Evolutionary conservation across 2,797 vertebrate genomes (phyloP).

Genomic region (Muscicapa comitata): DNA sequence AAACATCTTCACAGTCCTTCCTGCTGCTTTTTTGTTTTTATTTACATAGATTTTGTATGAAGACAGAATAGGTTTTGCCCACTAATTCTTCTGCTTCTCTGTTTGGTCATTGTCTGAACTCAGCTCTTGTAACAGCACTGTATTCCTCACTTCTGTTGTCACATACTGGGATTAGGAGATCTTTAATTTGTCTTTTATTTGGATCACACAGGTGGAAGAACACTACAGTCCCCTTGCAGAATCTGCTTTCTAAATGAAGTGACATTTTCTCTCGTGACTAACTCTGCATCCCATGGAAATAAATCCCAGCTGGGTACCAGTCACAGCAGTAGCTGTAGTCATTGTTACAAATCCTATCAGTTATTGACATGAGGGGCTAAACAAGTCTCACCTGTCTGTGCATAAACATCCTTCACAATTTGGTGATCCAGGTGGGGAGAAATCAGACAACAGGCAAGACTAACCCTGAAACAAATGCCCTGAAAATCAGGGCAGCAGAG

Average conservation of each 20-base stretch:
- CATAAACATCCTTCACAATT: neutral
- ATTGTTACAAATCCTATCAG: neutral
- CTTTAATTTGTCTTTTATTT: neutral
- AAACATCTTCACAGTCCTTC: neutral
- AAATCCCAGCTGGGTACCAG: neutral
- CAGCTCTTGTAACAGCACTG: neutral
- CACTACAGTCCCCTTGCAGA: no score
- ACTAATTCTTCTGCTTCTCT: neutral
- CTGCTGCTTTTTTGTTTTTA: neutral
- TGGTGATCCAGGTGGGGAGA: neutral
- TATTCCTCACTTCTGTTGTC: neutral
- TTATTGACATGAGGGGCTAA: neutral
- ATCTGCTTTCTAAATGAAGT: neutral
- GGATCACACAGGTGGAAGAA: neutral
- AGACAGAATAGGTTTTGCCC: neutral
- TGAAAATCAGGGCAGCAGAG: neutral
- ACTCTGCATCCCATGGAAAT: neutral
- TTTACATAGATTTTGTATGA: neutral
- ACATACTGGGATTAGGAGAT: neutral
- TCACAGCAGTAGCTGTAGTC: neutral
- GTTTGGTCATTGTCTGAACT: neutral
- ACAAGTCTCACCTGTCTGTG: neutral
- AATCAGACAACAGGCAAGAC: neutral
- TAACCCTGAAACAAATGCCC: neutral
- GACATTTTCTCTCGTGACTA: neutral